Conservation (phyloP, 2,888 invertebrate genomes). For the Polylopha cassiicola region DNA sequence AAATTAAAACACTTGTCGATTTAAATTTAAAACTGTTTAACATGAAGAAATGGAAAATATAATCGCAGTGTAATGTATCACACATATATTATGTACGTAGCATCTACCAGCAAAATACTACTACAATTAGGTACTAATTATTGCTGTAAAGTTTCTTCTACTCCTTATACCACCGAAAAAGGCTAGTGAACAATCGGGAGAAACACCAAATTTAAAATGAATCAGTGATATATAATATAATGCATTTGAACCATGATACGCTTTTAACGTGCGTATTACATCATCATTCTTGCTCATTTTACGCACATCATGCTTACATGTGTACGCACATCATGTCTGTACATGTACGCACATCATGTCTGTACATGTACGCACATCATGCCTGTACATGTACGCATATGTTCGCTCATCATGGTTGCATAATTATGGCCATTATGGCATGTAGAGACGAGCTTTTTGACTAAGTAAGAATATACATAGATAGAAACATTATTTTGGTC, state of each 20-base stretch:
- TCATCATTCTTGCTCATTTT: too few relatives aligned
- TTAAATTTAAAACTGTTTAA: conserved; percentile 15
- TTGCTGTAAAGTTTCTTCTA: conserved; percentile 72
- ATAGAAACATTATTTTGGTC: conserved; percentile 31
- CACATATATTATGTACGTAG: conserved; percentile 62
- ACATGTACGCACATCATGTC: too few relatives aligned
- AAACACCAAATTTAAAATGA: conserved; percentile 15
- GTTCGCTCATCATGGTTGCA: too few relatives aligned
- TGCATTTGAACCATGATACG: conserved; percentile 16
- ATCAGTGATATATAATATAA: not conserved
- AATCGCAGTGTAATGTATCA: conserved; percentile 66
- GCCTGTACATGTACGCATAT: too few relatives aligned
- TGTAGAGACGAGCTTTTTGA: too few relatives aligned
- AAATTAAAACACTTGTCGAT: conserved; percentile 9
- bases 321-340: too few relatives aligned
- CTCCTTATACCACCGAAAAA: conserved; percentile 66
- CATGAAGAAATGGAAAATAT: conserved; percentile 7
- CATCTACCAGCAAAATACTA: conserved; percentile 65
- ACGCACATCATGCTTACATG: too few relatives aligned
- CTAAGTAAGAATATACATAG: too few relatives aligned
- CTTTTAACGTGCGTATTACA: too few relatives aligned
- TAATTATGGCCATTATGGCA: too few relatives aligned
- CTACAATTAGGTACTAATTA: conserved; percentile 72
- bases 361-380: too few relatives aligned
- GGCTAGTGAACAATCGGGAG: conserved; percentile 47